phyloP scores from a whole-genome alignment of 2,888 invertebrate species.

The Serrognathus titanus region DNA sequence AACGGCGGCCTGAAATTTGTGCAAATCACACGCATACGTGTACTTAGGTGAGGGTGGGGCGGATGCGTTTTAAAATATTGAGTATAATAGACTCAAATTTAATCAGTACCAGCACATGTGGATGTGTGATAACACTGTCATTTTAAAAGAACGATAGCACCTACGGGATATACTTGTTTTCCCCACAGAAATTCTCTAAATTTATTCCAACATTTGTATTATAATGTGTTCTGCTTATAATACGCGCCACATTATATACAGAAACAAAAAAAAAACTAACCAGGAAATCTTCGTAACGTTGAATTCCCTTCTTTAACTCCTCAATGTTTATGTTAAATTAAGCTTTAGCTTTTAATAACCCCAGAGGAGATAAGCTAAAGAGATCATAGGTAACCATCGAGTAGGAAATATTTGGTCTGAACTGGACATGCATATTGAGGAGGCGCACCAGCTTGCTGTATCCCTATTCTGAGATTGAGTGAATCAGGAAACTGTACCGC shows the following conservation, averaged over 20 bases:
- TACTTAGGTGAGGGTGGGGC: neutral
- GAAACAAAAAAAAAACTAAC: neutral
- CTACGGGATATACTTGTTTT: conserved; percentile 43
- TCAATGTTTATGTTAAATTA: no score
- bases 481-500: no score
- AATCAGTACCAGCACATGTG: conserved; percentile 45
- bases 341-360: no score
- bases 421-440: no score
- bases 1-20: conserved; percentile 1
- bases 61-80: conserved; percentile 39
- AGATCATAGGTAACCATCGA: no score
- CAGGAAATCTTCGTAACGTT: no score
- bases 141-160: conserved; percentile 49
- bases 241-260: neutral
- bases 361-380: no score
- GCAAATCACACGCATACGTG: conserved; percentile 3
- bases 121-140: conserved; percentile 48
- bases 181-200: conserved; percentile 46
- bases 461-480: no score
- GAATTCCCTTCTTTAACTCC: no score
- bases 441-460: no score
- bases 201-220: conserved; percentile 39
- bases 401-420: no score
- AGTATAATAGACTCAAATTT: conserved; percentile 45
- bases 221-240: conserved; percentile 25